A percentile compares a stretch with the other conserved stretches of the same genome.
phyloP scores from a whole-genome alignment of 2,888 invertebrate genomes.

The Cheilosia variabilis region DNA sequence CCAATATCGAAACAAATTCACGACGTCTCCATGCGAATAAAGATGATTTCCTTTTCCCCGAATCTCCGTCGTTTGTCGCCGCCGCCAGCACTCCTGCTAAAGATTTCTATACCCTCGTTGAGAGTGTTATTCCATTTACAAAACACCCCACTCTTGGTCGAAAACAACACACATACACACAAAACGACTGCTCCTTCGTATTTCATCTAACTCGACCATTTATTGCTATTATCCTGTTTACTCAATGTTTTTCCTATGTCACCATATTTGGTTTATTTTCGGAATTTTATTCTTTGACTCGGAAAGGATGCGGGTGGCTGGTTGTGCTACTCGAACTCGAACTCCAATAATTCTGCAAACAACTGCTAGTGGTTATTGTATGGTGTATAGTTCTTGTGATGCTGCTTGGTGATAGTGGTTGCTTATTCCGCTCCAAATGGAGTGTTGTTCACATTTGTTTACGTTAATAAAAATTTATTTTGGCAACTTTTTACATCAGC shows the following conservation, averaged over 20 bases:
- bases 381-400: slow-evolving; percentile 37
- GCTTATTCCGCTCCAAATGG: slow-evolving; percentile 65
- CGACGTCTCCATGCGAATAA: slow-evolving; percentile 70
- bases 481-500: slow-evolving; percentile 75
- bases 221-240: slow-evolving; percentile 83
- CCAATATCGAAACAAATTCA: slow-evolving; percentile 63
- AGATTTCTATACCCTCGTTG: slow-evolving; percentile 31
- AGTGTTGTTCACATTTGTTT: slow-evolving; percentile 75
- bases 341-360: background rate
- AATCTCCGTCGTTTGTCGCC: slow-evolving; percentile 6
- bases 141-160: slow-evolving; percentile 26
- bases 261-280: slow-evolving; percentile 73
- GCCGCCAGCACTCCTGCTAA: slow-evolving; percentile 7
- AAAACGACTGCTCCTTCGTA: slow-evolving; percentile 40
- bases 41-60: slow-evolving; percentile 55
- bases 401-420: slow-evolving; percentile 58
- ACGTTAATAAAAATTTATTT: slow-evolving; percentile 75
- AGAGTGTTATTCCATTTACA: slow-evolving; percentile 71
- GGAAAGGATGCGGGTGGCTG: slow-evolving; percentile 39
- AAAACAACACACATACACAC: slow-evolving; percentile 29
- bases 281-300: slow-evolving; percentile 65
- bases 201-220: slow-evolving; percentile 76
- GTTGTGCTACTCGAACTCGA: slow-evolving; percentile 19
- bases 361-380: background rate
- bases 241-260: slow-evolving; percentile 79